A percentile compares a stretch with the other conserved stretches of the same genome.
Evolutionary conservation across 2,888 invertebrate genomes (phyloP).

Genomic region (Acrocera orbiculus): DNA sequence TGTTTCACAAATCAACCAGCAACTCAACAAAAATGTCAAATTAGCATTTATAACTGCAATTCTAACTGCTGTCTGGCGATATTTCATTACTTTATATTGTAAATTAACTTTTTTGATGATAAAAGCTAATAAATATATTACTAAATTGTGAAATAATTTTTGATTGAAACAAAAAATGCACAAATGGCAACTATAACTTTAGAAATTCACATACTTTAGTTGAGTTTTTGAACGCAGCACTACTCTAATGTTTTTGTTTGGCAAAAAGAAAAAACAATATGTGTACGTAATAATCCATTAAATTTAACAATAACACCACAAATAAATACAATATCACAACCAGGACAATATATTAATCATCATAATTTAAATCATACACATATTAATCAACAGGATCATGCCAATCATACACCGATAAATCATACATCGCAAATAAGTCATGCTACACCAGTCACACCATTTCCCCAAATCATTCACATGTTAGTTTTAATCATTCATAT

Average conservation of each 20-base stretch:
- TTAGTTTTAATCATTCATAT: constrained; percentile 28
- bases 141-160: too few relatives aligned
- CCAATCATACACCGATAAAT: constrained; percentile 14
- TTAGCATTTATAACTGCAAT: too few relatives aligned
- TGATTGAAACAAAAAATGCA: too few relatives aligned
- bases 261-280: constrained; percentile 78
- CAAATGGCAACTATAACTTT: too few relatives aligned
- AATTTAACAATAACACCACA: constrained; percentile 25
- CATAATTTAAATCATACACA: constrained; percentile 11
- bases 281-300: constrained; percentile 36
- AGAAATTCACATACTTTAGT: too few relatives aligned
- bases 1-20: too few relatives aligned
- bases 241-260: constrained; percentile 86
- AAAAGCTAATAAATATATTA: too few relatives aligned
- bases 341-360: constrained; percentile 16
- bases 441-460: constrained; percentile 26
- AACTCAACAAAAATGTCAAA: too few relatives aligned
- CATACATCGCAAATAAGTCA: constrained; percentile 16
- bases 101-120: too few relatives aligned
- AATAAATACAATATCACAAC: constrained; percentile 18
- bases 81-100: too few relatives aligned
- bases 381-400: constrained; percentile 9
- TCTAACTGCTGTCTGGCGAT: too few relatives aligned
- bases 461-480: constrained; percentile 32
- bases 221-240: too few relatives aligned